Conservation (phyloP, 2,113 vertebrate genomes). For the Ictalurus furcatus region DNA sequence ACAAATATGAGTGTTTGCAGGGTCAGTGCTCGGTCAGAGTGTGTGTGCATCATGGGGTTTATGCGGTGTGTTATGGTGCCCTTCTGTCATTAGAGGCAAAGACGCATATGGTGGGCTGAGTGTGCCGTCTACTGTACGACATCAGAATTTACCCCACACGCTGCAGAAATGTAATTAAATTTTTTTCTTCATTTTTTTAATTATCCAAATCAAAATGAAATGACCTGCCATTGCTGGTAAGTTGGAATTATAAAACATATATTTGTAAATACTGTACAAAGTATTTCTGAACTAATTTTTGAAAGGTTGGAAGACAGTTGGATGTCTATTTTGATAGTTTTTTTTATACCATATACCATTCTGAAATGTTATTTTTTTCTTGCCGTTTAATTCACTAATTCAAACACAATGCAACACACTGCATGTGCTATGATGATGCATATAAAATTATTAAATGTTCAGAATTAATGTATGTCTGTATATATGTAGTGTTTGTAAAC, state of each 20-base stretch:
- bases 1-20: conserved; percentile 62
- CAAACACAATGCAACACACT: not conserved
- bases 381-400: not conserved
- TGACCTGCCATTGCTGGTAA: not conserved
- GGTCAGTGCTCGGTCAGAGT: conserved; percentile 77
- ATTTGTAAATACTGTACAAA: not conserved
- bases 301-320: not conserved
- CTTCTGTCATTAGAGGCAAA: conserved; percentile 50
- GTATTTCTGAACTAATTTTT: not conserved
- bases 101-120: conserved; percentile 66
- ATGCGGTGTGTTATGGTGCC: conserved; percentile 59
- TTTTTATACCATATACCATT: not conserved
- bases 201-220: not conserved
- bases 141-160: conserved; percentile 42
- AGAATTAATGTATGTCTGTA: not conserved
- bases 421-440: not conserved
- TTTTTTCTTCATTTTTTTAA: not conserved
- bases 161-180: not conserved
- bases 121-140: conserved; percentile 70
- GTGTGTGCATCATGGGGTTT: conserved; percentile 57
- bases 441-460: not conserved
- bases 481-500: not conserved
- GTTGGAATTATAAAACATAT: not conserved
- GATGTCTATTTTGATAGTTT: not conserved
- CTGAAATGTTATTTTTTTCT: not conserved